These are phyloP conservation scores for Eufriesea mexicana DNA, from an alignment of 1,140 invertebrate genomes.

Conservation along the genomic window DNA sequence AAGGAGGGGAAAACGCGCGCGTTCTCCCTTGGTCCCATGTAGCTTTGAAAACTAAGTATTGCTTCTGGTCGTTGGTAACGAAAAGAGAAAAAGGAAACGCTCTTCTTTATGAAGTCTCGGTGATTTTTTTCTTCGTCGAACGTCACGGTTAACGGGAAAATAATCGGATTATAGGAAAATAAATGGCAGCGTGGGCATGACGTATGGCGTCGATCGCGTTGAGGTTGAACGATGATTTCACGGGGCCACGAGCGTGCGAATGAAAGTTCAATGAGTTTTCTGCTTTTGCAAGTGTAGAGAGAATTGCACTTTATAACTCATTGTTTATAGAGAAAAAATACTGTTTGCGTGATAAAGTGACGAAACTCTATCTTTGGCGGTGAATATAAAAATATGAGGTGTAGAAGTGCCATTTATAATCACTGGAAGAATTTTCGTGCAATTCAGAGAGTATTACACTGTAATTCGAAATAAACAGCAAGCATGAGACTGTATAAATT, in stretches of 20 bases:
- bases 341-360: too few species aligned
- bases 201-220: background rate
- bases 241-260: background rate
- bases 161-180: background rate
- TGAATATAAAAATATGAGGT: too few species aligned
- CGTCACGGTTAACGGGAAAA: background rate
- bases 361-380: too few species aligned
- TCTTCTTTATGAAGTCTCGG: background rate
- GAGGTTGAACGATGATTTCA: background rate
- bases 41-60: constrained; percentile 38
- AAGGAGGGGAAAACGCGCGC: background rate
- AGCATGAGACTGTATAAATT: too few species aligned
- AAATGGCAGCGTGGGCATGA: background rate
- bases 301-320: background rate
- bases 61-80: constrained; percentile 3
- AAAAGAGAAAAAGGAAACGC: background rate
- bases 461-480: too few species aligned
- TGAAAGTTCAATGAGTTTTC: background rate
- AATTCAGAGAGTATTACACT: too few species aligned
- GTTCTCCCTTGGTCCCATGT: background rate
- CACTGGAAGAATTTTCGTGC: too few species aligned
- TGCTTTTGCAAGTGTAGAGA: too few species aligned
- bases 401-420: too few species aligned
- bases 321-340: too few species aligned
- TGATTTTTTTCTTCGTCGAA: background rate